Percentiles rank a stretch among this genome's conserved stretches.
Conservation (phyloP, 2,797 vertebrate genomes). For the Acipenser transmontanus region DNA sequence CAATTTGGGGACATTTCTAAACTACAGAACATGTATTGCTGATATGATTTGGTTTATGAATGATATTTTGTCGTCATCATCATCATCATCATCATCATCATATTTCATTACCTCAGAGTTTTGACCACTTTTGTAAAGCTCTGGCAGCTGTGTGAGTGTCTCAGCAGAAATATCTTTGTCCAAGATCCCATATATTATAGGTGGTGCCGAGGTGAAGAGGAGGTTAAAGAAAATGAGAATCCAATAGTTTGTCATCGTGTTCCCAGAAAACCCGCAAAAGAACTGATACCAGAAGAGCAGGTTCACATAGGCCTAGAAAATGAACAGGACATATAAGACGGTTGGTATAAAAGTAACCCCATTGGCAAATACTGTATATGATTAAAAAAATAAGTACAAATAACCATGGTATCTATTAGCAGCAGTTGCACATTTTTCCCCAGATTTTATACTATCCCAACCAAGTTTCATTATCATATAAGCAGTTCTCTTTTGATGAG, state of each 20-base stretch:
- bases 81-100: background rate
- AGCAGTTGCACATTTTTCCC: too few species aligned
- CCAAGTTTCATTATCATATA: too few species aligned
- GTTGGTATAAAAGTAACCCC: too few species aligned
- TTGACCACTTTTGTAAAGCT: conserved; percentile 68
- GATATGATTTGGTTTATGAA: background rate
- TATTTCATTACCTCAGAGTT: conserved; percentile 62
- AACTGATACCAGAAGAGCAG: conserved; percentile 97
- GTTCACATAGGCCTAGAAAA: conserved; percentile 81
- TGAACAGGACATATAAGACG: conserved; percentile 20
- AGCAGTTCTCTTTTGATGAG: too few species aligned
- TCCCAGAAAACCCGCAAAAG: conserved; percentile 92
- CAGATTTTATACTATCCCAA: too few species aligned
- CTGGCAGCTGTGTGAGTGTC: conserved; percentile 64
- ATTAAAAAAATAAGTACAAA: too few species aligned
- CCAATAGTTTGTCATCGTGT: conserved; percentile 90
- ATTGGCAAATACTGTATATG: too few species aligned
- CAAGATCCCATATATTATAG: conserved; percentile 79
- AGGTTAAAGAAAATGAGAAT: conserved; percentile 93
- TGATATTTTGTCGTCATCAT: background rate
- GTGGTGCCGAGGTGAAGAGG: conserved; percentile 85
- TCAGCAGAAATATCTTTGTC: conserved; percentile 73
- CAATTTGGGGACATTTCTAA: too few species aligned
- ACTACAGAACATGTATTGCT: too few species aligned
- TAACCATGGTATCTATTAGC: too few species aligned